Conservation (phyloP, 1,140 invertebrate genomes). For the Drosophila repleta region DNA sequence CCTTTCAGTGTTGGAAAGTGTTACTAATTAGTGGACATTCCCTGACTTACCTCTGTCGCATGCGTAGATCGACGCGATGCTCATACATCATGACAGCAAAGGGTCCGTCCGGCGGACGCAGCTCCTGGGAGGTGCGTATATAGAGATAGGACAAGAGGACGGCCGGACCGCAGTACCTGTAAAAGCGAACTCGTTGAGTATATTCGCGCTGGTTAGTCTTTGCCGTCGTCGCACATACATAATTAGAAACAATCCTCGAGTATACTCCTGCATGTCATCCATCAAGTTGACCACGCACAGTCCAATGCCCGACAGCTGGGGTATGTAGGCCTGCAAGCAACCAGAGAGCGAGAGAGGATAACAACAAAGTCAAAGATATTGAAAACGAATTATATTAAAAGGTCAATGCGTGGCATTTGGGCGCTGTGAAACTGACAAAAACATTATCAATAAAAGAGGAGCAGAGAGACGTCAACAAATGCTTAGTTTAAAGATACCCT, state of each 20-base stretch:
- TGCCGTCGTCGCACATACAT: conserved; percentile 85
- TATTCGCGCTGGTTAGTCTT: not conserved
- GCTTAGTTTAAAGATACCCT: not conserved
- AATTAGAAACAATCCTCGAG: conserved; percentile 86
- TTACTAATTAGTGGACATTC: not conserved
- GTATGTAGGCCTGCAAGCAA: conserved; percentile 84
- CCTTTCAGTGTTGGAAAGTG: too few species aligned
- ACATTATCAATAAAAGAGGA: too few species aligned
- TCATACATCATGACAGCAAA: conserved; percentile 85
- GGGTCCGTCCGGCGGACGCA: conserved; percentile 85
- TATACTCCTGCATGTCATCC: conserved; percentile 88
- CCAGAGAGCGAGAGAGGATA: too few species aligned
- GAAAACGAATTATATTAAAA: conserved; percentile 5
- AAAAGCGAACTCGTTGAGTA: not conserved
- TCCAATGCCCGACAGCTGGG: conserved; percentile 85
- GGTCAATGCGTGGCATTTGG: conserved; percentile 32
- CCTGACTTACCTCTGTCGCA: conserved; percentile 79
- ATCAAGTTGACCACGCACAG: conserved; percentile 86
- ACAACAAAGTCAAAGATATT: not conserved
- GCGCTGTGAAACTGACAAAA: too few species aligned
- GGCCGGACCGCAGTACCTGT: conserved; percentile 88
- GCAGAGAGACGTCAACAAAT: too few species aligned
- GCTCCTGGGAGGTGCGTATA: conserved; percentile 87
- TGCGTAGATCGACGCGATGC: conserved; percentile 79
- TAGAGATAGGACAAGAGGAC: conserved; percentile 87